Evolutionary conservation across 2,797 vertebrate genomes (phyloP), one percentile per base, ranked within the genome.

Genomic region (Enteromius anoplus): DNA sequence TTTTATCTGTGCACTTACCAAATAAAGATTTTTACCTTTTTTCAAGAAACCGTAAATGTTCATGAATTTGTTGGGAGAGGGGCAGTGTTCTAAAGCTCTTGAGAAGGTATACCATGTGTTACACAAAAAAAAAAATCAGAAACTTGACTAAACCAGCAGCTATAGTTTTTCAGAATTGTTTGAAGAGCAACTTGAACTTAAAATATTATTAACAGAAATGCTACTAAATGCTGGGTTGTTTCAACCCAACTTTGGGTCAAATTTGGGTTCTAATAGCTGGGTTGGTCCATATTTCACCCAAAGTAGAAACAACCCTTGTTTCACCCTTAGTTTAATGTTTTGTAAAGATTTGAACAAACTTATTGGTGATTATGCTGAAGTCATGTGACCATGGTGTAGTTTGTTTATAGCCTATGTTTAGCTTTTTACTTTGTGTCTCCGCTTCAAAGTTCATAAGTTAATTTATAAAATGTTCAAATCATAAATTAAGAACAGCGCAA

Each of bases 11-110:
- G 76, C 65, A 70, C 78, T 78, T 79, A 40, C 81, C 83, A 10
- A 91, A 91, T 93, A 91, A 92, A 92, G 83, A 17, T 1, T 86
- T 72, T 81, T 88, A 42, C 2, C 0, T 19, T 3, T 34, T 64
- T 42, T 69, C n/a, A 70, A 55, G 47, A 64, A 12, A 37, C n/a
- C n/a, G n/a, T n/a, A n/a, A n/a, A 32, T 15, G 21, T 12, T 2
- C 5, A 37, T 53, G 19, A 42, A 10, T 32, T 60, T 82, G 45
- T 7, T 66, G 29, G 19, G 15, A 21, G 34, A 7, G 9, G 7
- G 32, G 3, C 12, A 47, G 2, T 71, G 19, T 2, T 26, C 29
- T 23, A 51, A 23, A 21, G 42, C 1, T 23, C 12, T 23, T 45
- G 42, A 45, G 42, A 45, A 11, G 11, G 42, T 45, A 45, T 45